Percentiles rank a stretch among this genome's conserved stretches.
Conservation (phyloP, 64 coral and sea anemone species). For the Dendrophyllia cribrosa region DNA sequence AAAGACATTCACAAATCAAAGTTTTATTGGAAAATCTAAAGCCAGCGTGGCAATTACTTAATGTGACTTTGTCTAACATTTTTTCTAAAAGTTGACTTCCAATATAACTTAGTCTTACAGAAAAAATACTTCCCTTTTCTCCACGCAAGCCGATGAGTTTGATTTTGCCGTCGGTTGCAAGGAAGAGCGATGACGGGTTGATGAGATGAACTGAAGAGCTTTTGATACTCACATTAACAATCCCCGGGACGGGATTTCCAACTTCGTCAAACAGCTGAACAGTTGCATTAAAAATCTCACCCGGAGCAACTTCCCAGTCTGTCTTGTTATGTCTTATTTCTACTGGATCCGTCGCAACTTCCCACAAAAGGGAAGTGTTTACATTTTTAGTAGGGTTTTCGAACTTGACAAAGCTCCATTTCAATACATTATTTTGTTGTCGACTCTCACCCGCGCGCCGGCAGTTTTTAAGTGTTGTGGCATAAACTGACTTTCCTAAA, state of each 20-base stretch:
- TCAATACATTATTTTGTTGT: constrained; percentile 54
- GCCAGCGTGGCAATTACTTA: constrained; percentile 62
- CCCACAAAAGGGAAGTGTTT: constrained; percentile 6
- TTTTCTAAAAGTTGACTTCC: constrained; percentile 2
- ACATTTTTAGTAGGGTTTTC: background rate
- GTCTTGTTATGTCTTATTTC: constrained; percentile 26
- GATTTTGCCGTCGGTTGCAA: background rate
- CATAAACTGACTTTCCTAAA: constrained; percentile 71
- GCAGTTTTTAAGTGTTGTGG: constrained; percentile 76
- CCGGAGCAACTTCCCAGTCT: constrained; percentile 84
- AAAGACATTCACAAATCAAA: constrained; percentile 30
- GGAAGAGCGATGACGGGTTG: background rate
- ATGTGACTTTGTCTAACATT: background rate
- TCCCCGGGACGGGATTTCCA: constrained; percentile 51
- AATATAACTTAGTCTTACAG: background rate
- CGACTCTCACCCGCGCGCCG: constrained; percentile 51
- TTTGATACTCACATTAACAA: constrained; percentile 62
- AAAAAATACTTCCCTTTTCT: background rate
- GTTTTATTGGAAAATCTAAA: constrained; percentile 21
- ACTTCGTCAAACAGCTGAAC: constrained; percentile 74
- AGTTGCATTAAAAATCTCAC: constrained; percentile 76
- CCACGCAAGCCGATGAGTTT: background rate
- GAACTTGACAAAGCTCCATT: constrained; percentile 80
- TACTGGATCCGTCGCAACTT: constrained; percentile 80
- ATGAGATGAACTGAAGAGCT: background rate